These are phyloP conservation scores for Antedon mediterranea DNA, from an alignment of 53 echinoderm and acorn worm species.

Conservation along the genomic window DNA sequence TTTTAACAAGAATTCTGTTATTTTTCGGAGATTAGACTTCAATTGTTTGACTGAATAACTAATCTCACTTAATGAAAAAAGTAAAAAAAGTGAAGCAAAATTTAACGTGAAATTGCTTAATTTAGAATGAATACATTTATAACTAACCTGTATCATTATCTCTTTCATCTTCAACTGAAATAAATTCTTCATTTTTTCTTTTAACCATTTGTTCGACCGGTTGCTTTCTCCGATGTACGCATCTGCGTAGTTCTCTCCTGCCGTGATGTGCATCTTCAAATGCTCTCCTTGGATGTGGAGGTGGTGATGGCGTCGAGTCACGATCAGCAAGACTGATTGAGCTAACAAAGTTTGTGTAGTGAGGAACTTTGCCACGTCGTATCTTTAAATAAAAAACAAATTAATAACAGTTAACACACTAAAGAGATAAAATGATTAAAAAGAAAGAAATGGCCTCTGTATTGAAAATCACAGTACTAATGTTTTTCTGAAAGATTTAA, in stretches of 20 bases:
- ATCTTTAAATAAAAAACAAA: slow-evolving; percentile 23
- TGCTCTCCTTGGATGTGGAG: slow-evolving; percentile 17
- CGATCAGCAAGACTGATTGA: slow-evolving; percentile 37
- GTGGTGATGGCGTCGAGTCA: slow-evolving; percentile 59
- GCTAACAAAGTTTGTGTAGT: slow-evolving; percentile 88
- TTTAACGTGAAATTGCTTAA: too few species aligned
- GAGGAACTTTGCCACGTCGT: slow-evolving; percentile 51
- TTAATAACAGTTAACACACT: too few species aligned
- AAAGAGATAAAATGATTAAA: too few species aligned
- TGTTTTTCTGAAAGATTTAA: too few species aligned
- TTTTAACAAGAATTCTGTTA: too few species aligned
- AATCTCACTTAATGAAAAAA: too few species aligned
- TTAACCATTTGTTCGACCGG: neutral
- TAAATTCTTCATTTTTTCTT: neutral
- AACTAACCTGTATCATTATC: neutral
- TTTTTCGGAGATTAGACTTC: too few species aligned
- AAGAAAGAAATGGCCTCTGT: too few species aligned
- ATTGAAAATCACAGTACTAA: too few species aligned
- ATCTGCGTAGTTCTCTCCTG: neutral
- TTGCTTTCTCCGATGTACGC: neutral
- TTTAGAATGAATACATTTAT: too few species aligned
- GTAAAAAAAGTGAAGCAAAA: too few species aligned
- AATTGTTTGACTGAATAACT: too few species aligned
- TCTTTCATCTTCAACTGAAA: neutral
- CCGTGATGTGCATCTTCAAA: slow-evolving; percentile 28